Base-by-base conservation (phyloP, 2,113 vertebrate species). In the Alosa alosa region DNA sequence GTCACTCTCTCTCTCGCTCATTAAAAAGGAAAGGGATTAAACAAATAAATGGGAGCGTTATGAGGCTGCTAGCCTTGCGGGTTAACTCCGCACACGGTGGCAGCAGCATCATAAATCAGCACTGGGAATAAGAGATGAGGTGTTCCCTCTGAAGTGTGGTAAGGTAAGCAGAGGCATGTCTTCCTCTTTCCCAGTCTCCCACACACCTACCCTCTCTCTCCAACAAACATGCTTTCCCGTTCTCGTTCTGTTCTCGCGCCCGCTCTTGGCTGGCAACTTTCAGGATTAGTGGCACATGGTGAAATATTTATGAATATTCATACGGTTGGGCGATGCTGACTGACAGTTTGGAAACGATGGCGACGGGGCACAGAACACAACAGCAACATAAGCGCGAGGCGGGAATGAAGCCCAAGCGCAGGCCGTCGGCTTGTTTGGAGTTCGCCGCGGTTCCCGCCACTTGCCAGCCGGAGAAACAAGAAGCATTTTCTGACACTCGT, bases 221-320 rank as follows among this genome's bases (percentile, higher is more conserved):
- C 50, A 52, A 6, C 50, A 13, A 52, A 10, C 50, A 17, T 52
- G 50, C 50, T 44, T 44, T 44, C 41, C 41, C 2, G 41, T 22
- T 57, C 17, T 57, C 10, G 6, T 49, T 49, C n/a, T n/a, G n/a
- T n/a, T n/a, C n/a, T n/a, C n/a, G 50, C 64, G 25, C 6, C n/a
- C n/a, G 8, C n/a, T 72, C 25, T 31, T 72, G 64, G n/a, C 64
- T 31, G 64, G 6, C 25, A 4, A 25, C 64, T 31, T 11, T 8
- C n/a, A 72, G 64, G 64, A 72, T 39, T 78, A 39, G 31, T 36
- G 15, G 31, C 72, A 10, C 36, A 17, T 36, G 72, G 10, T 78
- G 72, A 36, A 78, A 78, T 78, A 78, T 78, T 78, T 36, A 78
- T 78, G 72, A 39, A 78, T 78, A 78, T 78, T 78, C 72, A 78